Evolutionary conservation across 2,888 invertebrate genomes (phyloP), one percentile per base, ranked within the genome.

Genomic region (Scaptomyza reducta): DNA sequence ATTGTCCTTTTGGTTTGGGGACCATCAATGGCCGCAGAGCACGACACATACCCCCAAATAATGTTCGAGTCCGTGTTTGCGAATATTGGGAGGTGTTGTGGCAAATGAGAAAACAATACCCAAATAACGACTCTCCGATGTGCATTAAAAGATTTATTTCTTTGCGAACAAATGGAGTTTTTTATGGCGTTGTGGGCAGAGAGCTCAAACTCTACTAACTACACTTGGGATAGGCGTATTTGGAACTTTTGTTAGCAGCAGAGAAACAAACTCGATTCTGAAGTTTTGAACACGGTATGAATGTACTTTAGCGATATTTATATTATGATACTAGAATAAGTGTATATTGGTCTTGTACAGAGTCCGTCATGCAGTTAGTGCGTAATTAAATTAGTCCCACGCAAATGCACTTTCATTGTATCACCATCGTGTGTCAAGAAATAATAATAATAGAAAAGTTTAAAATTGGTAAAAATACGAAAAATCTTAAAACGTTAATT

Each of bases 121-220:
- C 72, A 74, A 78, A 73, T 83, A 86, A 83, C 83, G 83, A 86
- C 80, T 80, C 83, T 83, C 86, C 74, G 73, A 83, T 80, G 83
- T 80, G 83, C 76, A 78, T 83, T 83, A 83, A 80, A 86, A 86
- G 83, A 83, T 83, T 83, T 83, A 83, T 83, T 86, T 80, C 83
- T 76, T 78, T 82, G 64, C 76, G 70, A 75, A 74, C 71, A 78
- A 83, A 80, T 83, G 86, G 83, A 86, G 83, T 83, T 80, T 74
- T 78, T 84, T 81, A 77, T 79, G 68, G 51, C 60, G 40, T 50
- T 63, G 70, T 66, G 65, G 58, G 60, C 49, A 54, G 57, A 16
- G 16, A 16, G 29, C 14, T 16, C 31, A 25, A 22, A 6, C 16
- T 25, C 33, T 29, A 44, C 47, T 25, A 18, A 40, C 45, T 16